Evolutionary conservation across 2,113 vertebrate species (phyloP), one percentile per base, ranked within the genome.

Genomic region (Lagopus leucura): DNA sequence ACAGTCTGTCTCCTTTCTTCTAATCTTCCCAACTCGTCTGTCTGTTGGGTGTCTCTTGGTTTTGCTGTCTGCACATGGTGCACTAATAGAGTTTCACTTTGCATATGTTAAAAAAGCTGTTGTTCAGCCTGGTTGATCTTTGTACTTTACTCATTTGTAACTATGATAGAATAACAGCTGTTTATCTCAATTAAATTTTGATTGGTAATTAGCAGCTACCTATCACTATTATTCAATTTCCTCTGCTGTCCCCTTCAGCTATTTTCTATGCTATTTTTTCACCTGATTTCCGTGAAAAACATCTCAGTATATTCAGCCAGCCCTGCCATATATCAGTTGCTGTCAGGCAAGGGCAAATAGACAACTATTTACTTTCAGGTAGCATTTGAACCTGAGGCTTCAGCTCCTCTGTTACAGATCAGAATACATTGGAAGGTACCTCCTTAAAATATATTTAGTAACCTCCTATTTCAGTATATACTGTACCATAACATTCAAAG

Each of bases 121-220:
- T 93, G 82, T 75, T 54, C 61, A 90, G 88, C 78, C 58, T 96
- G 21, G 13, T 91, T 96, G 94, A 90, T 94, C 80, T 81, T 97
- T 89, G 64, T 82, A 71, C 36, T 90, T 95, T 86, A 67, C 70
- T 76, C n/a, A 75, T 78, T 94, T 82, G 87, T 86, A 89, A 92
- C 72, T 90, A 54, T 89, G 63, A 77, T 94, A 92, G 88, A 91
- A 97, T 97, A 97, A 54, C 89, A 97, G 87, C 92, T 97, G 97
- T 96, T 97, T 95, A 95, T 97, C 88, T 97, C 95, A 97, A 96
- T 97, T 97, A 97, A 89, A 79, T 97, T 97, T 95, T 97, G 96
- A 97, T 88, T 97, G 90, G 90, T 95, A 96, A 97, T 98, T 97
- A 97, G 85, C 93, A 96, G 88, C 91, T 96, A 95, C 96, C 92